phyloP scores from a whole-genome alignment of 92 coral and sea anemone genomes.

The Siderastrea siderea region DNA sequence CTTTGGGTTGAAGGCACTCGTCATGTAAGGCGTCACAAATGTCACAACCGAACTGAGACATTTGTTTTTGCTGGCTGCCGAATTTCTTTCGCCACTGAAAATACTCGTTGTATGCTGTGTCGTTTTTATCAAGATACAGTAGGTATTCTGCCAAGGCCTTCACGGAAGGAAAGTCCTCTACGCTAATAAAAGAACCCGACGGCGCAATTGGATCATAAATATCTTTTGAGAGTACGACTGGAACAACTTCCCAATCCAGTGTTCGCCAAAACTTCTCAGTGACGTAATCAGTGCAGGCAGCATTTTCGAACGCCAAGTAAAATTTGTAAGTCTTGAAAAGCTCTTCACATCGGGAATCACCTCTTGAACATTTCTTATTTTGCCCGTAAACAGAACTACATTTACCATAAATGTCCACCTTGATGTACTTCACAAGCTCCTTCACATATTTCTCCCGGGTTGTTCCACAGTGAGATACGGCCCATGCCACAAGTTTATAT shows the following conservation, averaged over 20 bases:
- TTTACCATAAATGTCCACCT: slow-evolving; percentile 37
- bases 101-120: slow-evolving; percentile 14
- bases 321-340: slow-evolving; percentile 45
- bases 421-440: slow-evolving; percentile 5
- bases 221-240: slow-evolving; percentile 60
- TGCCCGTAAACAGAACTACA: slow-evolving; percentile 13
- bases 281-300: slow-evolving; percentile 55
- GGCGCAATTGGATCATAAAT: slow-evolving; percentile 30
- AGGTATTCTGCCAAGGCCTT: slow-evolving; percentile 59
- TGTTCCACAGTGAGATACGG: slow-evolving; percentile 20
- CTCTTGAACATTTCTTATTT: slow-evolving; percentile 1
- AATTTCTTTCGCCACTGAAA: slow-evolving; percentile 30
- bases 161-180: slow-evolving; percentile 57
- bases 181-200: slow-evolving; percentile 57
- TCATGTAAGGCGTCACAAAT: slow-evolving; percentile 15
- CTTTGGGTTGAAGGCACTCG: slow-evolving; percentile 22
- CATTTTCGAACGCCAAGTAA: slow-evolving; percentile 72
- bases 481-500: slow-evolving; percentile 16
- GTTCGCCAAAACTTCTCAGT: slow-evolving; percentile 72
- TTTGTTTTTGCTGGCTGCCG: not conserved
- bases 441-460: slow-evolving; percentile 13
- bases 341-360: not conserved
- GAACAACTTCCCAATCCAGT: slow-evolving; percentile 29
- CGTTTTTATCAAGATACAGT: slow-evolving; percentile 41
- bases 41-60: slow-evolving; percentile 16